Base-by-base conservation (phyloP, 2,888 invertebrate species). In the Amaurobius ferox region DNA sequence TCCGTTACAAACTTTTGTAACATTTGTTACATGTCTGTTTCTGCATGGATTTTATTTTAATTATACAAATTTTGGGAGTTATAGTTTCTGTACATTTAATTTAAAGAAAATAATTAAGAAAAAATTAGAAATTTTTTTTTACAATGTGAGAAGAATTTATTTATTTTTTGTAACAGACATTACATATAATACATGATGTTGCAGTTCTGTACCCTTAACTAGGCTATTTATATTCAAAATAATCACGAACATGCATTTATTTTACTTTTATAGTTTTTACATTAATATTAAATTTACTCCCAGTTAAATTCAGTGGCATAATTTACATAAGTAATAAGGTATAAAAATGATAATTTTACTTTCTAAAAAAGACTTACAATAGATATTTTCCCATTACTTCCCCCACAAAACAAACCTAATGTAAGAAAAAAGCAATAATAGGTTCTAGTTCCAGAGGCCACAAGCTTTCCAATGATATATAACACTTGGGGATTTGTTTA, bases 281-380 rank as follows among this genome's bases (percentile, higher is more conserved):
- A 55, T 55, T 23, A 55, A 55, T 55, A 55, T 55, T 55, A 55
- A 55, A 55, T 55, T 55, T 19, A 55, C 19, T 55, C 19, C n/a
- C 55, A 55, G 1, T 55, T 16, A 55, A 55, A 55, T 55, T 55
- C 26, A 55, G 5, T 3, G 3, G 13, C 55, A 55, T 55, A 55
- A 55, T 55, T 55, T 55, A 3, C 55, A 55, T 55, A 23, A 55
- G 55, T 55, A 55, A 55, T 55, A 55, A 55, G 55, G 55, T 55
- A 55, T 1, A 55, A 55, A 55, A 55, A 1, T 55, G 55, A 55
- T 55, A 1, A 55, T 55, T 55, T 13, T 5, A 19, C 55, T 1
- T n/a, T 16, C 2, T 16, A 19, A 16, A 55, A 55, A 55, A 55
- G 0, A 55, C 55, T 1, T 23, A 55, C 1, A 55, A 9, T 3